A percentile compares a stretch with the other conserved stretches of the same genome.
phyloP scores from a whole-genome alignment of 2,888 invertebrate genomes.

The Calameuta pallipes region DNA sequence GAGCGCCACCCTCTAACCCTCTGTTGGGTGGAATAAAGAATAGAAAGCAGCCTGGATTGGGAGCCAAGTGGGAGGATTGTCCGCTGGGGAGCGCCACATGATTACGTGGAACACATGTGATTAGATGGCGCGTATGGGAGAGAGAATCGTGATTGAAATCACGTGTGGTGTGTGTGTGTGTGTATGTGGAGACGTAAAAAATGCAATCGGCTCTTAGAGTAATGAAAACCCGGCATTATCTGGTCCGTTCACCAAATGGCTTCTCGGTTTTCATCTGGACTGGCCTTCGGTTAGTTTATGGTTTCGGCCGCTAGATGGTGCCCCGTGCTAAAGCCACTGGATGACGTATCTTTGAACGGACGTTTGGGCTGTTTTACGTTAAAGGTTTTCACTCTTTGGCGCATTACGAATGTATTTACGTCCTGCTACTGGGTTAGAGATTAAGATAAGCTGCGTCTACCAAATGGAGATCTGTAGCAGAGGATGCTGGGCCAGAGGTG shows the following conservation, averaged over 20 bases:
- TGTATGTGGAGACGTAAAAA: conserved; percentile 57
- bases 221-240: conserved; percentile 54
- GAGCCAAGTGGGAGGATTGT: conserved; percentile 34
- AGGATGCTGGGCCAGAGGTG: conserved; percentile 33
- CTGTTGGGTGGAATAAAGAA: conserved; percentile 20
- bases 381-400: not conserved
- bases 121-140: conserved; percentile 53
- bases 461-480: conserved; percentile 46
- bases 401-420: not conserved
- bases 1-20: conserved; percentile 13
- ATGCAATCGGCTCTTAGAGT: conserved; percentile 66
- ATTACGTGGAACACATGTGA: conserved; percentile 59
- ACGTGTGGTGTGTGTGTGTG: not conserved
- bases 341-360: not conserved
- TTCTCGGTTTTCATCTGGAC: not conserved
- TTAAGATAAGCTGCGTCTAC: conserved; percentile 29
- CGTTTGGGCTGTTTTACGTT: not conserved
- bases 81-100: conserved; percentile 46
- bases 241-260: not conserved
- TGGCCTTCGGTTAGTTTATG: conserved; percentile 26
- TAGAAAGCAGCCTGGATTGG: conserved; percentile 14
- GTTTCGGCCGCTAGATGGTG: not conserved
- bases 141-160: conserved; percentile 46
- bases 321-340: not conserved
- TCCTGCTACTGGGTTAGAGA: conserved; percentile 13